Evolutionary conservation across 2,797 vertebrate genomes (phyloP).

Genomic region (Gymnothorax javanicus): DNA sequence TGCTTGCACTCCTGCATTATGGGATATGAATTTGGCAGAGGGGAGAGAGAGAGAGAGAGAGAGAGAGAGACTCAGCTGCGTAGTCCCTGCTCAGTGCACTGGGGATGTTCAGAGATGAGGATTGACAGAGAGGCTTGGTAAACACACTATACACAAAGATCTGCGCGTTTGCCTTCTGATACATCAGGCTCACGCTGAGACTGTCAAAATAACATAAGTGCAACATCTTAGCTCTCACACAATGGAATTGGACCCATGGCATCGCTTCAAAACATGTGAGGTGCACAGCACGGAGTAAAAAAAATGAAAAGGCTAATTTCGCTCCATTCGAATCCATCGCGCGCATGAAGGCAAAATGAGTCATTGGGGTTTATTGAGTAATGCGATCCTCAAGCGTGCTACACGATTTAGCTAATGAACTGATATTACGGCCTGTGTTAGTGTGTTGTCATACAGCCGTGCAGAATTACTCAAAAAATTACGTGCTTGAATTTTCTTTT

Average conservation of each 20-base stretch:
- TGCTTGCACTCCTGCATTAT: not conserved
- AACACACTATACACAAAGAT: conserved; percentile 62
- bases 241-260: conserved; percentile 58
- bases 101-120: conserved; percentile 51
- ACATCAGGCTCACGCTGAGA: conserved; percentile 69
- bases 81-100: conserved; percentile 58
- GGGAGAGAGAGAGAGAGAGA: not conserved
- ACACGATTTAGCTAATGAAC: conserved; percentile 20
- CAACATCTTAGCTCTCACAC: conserved; percentile 53
- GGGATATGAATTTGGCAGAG: not conserved
- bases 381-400: conserved; percentile 26
- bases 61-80: conserved; percentile 30
- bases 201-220: conserved; percentile 62
- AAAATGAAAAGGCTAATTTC: conserved; percentile 46
- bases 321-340: conserved; percentile 44
- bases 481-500: not conserved
- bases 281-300: conserved; percentile 48
- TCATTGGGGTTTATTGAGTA: conserved; percentile 19
- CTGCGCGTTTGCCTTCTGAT: conserved; percentile 63
- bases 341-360: conserved; percentile 36
- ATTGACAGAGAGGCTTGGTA: conserved; percentile 65
- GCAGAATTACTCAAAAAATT: no score
- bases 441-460: not conserved
- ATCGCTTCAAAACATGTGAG: conserved; percentile 65
- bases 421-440: not conserved